Evolutionary conservation across 1,140 invertebrate species (phyloP), one percentile per base, ranked within the genome.

Genomic region (Plectrocnemia conspersa): DNA sequence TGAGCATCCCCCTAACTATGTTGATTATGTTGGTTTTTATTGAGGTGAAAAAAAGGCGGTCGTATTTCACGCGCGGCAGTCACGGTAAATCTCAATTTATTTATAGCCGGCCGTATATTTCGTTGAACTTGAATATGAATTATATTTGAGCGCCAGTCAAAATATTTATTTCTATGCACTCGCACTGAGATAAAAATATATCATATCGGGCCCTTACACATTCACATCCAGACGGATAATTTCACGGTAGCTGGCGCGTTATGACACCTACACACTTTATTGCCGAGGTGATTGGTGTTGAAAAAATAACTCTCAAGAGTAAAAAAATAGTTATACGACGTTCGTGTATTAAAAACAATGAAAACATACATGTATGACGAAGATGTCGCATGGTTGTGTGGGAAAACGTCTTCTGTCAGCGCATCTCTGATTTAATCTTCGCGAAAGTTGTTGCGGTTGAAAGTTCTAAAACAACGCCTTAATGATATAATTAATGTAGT

Each of bases 191-290:
- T 22, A 44, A 44, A 44, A 44, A 19, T 44, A 44, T 3, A 6
- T 11, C 11, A 7, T 7, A 11, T n/a, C 11, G 18, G 11, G 22
- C 22, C 22, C 3, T 6, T 15, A 7, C 25, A 11, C 45, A 22
- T 29, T 7, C 25, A 11, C 3, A 10, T 32, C 49, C 33, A 41
- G 40, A 21, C 21, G 3, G 50, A 47, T 45, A 58, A 58, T 58
- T 58, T 58, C 56, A 58, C 56, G 56, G 49, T 38, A 36, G 48
- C 40, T 57, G 47, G 29, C 47, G 47, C 55, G 49, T 50, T 52
- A 38, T 58, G 49, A 58, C 56, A 58, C 56, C 49, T 47, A 36
- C 23, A 57, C 10, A 29, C 47, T 45, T 57, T 52, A 52, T 57
- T 57, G 36, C 47, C 38, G n/a, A n/a, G n/a, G n/a, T n/a, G n/a